Evolutionary conservation across 2,888 invertebrate genomes (phyloP).

Genomic region (Pyralis farinalis): DNA sequence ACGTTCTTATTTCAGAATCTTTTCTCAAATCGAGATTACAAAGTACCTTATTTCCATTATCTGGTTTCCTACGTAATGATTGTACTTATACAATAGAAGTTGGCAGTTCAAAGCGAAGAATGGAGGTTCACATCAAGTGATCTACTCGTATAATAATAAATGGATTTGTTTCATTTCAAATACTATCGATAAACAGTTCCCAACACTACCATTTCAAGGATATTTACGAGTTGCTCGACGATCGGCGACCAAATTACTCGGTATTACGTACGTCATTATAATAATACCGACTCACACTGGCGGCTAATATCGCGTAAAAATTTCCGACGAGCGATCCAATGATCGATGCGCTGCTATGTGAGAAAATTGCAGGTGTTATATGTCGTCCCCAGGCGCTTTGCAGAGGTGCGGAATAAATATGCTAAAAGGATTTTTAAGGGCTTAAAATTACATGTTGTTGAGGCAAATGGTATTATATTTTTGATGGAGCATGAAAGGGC

Average conservation of each 20-base stretch:
- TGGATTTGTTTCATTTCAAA: too few relatives aligned
- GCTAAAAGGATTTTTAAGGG: neutral
- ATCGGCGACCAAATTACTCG: constrained; percentile 20
- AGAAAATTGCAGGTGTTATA: neutral
- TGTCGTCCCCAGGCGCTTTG: neutral
- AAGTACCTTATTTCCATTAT: too few relatives aligned
- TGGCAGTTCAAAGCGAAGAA: too few relatives aligned
- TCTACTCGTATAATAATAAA: too few relatives aligned
- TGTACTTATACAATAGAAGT: too few relatives aligned
- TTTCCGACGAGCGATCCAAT: constrained; percentile 8
- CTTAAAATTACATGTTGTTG: neutral
- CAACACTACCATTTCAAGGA: neutral
- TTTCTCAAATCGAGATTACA: too few relatives aligned
- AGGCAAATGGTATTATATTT: too few relatives aligned
- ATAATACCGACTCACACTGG: constrained; percentile 20
- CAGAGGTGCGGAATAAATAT: neutral
- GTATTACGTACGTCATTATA: constrained; percentile 23
- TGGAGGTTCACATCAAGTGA: too few relatives aligned
- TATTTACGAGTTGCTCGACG: neutral
- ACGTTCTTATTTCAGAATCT: too few relatives aligned
- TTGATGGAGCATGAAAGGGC: too few relatives aligned
- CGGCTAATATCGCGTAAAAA: constrained; percentile 18
- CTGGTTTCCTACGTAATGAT: too few relatives aligned
- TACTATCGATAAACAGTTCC: neutral
- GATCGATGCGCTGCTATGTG: constrained; percentile 13